phyloP scores from a whole-genome alignment of 2,113 vertebrate genomes.

The Scartelaos histophorus region DNA sequence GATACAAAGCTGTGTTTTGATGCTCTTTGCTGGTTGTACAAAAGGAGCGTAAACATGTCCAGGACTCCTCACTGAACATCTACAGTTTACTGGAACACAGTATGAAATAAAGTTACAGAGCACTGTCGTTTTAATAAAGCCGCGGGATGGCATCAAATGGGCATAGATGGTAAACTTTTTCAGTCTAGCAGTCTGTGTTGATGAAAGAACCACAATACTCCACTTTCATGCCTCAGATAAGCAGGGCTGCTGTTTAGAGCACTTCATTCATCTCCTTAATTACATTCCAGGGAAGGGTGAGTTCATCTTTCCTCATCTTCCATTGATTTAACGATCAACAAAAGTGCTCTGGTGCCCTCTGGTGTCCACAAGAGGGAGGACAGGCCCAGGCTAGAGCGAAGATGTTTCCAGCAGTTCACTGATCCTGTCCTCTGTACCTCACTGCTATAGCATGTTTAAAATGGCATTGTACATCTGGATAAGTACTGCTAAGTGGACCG shows the following conservation, averaged over 20 bases:
- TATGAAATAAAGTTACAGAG: not conserved
- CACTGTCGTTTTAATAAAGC: constrained; percentile 17
- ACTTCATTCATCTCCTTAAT: constrained; percentile 27
- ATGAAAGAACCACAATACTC: constrained; percentile 17
- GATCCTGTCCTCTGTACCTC: constrained; percentile 33
- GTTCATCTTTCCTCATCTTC: constrained; percentile 25
- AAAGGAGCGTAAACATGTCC: constrained; percentile 20
- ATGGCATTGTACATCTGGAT: constrained; percentile 99
- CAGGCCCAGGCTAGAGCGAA: constrained; percentile 45
- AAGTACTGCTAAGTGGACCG: constrained; percentile 95
- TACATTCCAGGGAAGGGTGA: constrained; percentile 42
- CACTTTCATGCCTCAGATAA: constrained; percentile 5
- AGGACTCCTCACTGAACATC: constrained; percentile 28
- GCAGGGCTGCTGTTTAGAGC: constrained; percentile 24
- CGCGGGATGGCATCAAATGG: constrained; percentile 46
- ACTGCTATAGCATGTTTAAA: constrained; percentile 89
- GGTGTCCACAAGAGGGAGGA: constrained; percentile 50
- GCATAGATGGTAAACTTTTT: constrained; percentile 29
- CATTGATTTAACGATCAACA: constrained; percentile 18
- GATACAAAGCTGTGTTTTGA: constrained; percentile 46
- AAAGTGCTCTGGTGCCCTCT: constrained; percentile 63
- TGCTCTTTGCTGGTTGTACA: constrained; percentile 64
- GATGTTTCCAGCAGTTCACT: not conserved
- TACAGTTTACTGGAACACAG: constrained; percentile 36
- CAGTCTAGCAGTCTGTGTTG: constrained; percentile 11